Base-by-base conservation (phyloP, 2,113 vertebrate species). In the Lagenorhynchus albirostris region DNA sequence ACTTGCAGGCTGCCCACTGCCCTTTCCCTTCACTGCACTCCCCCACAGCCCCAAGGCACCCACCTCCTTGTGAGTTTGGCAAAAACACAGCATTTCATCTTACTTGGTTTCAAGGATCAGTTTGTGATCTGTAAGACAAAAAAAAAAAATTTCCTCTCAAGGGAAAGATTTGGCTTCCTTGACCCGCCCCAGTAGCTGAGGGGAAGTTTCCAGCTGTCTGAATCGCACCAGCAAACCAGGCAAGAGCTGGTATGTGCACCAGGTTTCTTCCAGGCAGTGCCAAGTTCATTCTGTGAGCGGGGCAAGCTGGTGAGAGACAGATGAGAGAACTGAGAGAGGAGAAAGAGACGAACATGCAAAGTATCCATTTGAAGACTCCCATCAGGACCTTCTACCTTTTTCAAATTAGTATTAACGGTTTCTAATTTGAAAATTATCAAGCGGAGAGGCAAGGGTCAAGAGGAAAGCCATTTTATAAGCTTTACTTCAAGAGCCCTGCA, bases 341-440 rank as follows among this genome's bases (percentile, higher is more conserved):
- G 70, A 84, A 89, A 38, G 26, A 81, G 29, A 94, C 92, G 21
- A 73, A 71, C 5, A 33, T 10, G 36, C 2, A 31, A 77, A 70
- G 15, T 67, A 94, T 89, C 71, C 67, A 86, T 47, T 60, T 92
- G 55, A 88, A 91, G 26, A 94, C 82, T 81, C 26, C 21, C n/a
- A 90, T 76, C 10, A 38, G n/a, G 73, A 81, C 38, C 9, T 63
- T 50, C 36, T 86, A 55, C 5, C 68, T 70, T 88, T 74, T 67
- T 60, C 29, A 89, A 97, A 93, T 90, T 63, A 92, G 38, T 83
- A 95, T 92, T 84, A 95, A 84, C 1, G 4, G 36, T 60, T 94
- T 95, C 83, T 97, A 97, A 97, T 89, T 92, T 92, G 73, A 83
- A 98, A 97, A 93, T 88, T 77, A 93, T 76, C 74, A 70, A 91